phyloP scores from a whole-genome alignment of 2,888 invertebrate genomes.

The Leptopterna dolabrata region DNA sequence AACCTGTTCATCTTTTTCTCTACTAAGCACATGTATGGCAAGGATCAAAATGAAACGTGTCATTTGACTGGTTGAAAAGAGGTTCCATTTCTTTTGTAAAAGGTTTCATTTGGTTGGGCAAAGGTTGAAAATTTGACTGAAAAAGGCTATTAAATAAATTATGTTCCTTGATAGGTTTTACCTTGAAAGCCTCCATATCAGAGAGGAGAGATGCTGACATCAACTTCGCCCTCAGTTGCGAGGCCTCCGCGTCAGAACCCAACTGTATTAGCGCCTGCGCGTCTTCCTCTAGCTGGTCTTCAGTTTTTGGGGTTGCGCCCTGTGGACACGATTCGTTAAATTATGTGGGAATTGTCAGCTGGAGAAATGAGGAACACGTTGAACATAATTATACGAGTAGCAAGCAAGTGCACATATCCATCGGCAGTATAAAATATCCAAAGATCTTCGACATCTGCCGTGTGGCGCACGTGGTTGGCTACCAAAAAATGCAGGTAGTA shows the following conservation, averaged over 20 bases:
- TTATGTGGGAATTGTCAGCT: not conserved
- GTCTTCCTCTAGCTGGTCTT: conserved; percentile 95
- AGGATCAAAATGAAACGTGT: not conserved
- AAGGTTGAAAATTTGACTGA: not conserved
- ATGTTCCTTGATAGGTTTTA: too few species aligned
- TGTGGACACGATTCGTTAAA: conserved; percentile 69
- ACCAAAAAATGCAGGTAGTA: too few species aligned
- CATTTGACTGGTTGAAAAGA: not conserved
- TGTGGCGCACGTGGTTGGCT: too few species aligned
- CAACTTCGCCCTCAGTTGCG: conserved; percentile 88
- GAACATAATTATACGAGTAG: not conserved
- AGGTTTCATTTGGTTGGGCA: not conserved
- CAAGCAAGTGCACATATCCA: too few species aligned
- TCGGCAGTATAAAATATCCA: too few species aligned
- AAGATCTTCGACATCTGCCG: too few species aligned
- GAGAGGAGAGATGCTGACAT: conserved; percentile 95
- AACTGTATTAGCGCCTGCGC: conserved; percentile 89
- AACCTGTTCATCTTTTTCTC: too few species aligned
- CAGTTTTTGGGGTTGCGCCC: conserved; percentile 96
- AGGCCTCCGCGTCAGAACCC: conserved; percentile 85
- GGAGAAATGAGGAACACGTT: not conserved
- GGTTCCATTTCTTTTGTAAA: not conserved
- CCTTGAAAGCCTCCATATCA: conserved; percentile 99
- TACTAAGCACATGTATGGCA: too few species aligned
- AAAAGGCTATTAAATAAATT: too few species aligned